Base-by-base conservation (phyloP, 2,113 vertebrate species). In the Sarotherodon lohbergeri region DNA sequence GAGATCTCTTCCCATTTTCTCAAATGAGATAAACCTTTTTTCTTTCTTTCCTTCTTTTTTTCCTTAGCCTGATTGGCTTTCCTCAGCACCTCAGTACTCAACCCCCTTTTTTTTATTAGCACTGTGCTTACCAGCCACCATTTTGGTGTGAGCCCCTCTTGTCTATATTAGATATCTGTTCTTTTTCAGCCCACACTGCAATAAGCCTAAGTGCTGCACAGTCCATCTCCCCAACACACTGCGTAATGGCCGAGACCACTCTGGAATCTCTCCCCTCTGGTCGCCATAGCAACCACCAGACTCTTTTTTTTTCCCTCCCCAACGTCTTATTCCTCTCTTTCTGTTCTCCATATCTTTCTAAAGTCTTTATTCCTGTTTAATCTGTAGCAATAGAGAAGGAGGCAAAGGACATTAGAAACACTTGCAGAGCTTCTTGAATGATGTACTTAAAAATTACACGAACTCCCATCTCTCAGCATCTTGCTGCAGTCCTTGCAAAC, bases 241-340 rank as follows among this genome's bases (percentile, higher is more conserved):
- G 86, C 50, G 84, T 94, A 94, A 95, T 95, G 93, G 92, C 90
- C 14, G 90, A 94, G 89, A 93, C 90, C 87, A 82, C 90, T 93
- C 81, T 93, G 88, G 86, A 94, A 94, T 93, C 86, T 86, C 91
- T 92, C 80, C 84, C 87, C 86, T 90, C 80, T 48, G 71, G 46
- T 96, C 83, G n/a, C 94, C 91, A 95, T 94, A 89, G 92, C 88
- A 96, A 96, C 95, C 92, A 79, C 32, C 84, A 86, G 84, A 89
- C 80, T 92, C 85, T 12, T 19, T 82, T 87, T 82, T 87, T 50
- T 87, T 2, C 7, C 11, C 4, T 9, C 4, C 57, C 16, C 16
- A 27, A 54, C 1, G 3, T 83, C 79, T 85, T 86, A 79, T 86
- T 92, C 83, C 84, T 34, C 54, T n/a, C 78, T 32, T 85, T 79